phyloP scores from a whole-genome alignment of 2,888 invertebrate species.

The Alloscopus bannaensis region DNA sequence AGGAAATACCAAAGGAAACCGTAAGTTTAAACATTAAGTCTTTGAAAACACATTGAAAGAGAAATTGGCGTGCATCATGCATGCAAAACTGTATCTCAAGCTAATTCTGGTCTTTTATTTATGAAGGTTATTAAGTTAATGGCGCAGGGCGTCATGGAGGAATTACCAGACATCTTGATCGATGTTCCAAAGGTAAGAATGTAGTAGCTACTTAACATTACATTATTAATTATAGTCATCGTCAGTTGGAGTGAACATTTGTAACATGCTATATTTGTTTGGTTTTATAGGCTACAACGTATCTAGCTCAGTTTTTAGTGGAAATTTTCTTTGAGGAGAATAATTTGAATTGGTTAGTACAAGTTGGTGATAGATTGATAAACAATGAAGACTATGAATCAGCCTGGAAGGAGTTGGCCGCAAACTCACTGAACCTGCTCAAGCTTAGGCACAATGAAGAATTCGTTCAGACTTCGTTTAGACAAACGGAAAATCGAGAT shows the following conservation, averaged over 20 bases:
- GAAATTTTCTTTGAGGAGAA: conserved; percentile 70
- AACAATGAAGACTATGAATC: conserved; percentile 60
- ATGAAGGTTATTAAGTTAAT: conserved; percentile 66
- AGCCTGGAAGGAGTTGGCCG: conserved; percentile 64
- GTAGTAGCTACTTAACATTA: neutral
- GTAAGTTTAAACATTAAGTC: conserved; percentile 50
- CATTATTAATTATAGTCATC: no score
- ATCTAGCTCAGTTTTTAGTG: conserved; percentile 69
- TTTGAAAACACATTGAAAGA: neutral
- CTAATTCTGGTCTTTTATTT: neutral
- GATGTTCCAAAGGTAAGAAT: conserved; percentile 70
- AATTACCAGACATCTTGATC: conserved; percentile 70
- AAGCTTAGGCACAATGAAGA: conserved; percentile 68
- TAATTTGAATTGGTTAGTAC: conserved; percentile 70
- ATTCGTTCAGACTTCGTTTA: conserved; percentile 69
- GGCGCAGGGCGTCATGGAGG: conserved; percentile 68
- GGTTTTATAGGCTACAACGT: conserved; percentile 58
- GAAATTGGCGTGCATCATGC: neutral
- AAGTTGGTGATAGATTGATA: conserved; percentile 62
- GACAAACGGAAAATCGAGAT: conserved; percentile 59
- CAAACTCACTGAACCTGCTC: conserved; percentile 69
- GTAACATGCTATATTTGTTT: no score
- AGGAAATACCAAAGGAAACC: conserved; percentile 56
- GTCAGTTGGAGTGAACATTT: no score
- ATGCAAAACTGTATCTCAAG: neutral